These are phyloP conservation scores for Acromyrmex echinatior DNA, from an alignment of 1,140 invertebrate genomes.

Conservation along the genomic window DNA sequence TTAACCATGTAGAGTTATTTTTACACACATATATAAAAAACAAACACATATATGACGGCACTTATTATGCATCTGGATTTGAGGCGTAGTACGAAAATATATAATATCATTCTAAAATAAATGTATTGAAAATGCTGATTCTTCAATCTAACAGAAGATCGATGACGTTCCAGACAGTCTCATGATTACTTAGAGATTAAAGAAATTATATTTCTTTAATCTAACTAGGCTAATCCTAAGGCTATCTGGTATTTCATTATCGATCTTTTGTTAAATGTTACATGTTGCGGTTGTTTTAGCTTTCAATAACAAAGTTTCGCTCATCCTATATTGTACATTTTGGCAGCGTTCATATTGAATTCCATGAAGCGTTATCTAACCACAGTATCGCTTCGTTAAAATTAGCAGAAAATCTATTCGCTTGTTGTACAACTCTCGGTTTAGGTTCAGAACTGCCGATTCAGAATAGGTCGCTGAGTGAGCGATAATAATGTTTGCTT, in stretches of 20 bases:
- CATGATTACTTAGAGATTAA: too few relatives aligned
- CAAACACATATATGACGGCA: too few relatives aligned
- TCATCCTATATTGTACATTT: conserved; percentile 16
- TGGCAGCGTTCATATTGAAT: conserved; percentile 25
- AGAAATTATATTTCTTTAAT: background rate
- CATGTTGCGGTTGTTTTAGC: conserved; percentile 3
- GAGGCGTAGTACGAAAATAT: background rate
- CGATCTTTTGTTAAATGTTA: background rate
- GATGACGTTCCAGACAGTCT: too few relatives aligned
- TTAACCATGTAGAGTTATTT: too few relatives aligned
- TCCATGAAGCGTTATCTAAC: conserved; percentile 41
- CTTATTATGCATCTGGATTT: too few relatives aligned
- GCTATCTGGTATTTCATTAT: background rate
- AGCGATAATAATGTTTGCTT: conserved; percentile 54
- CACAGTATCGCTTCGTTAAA: conserved; percentile 39
- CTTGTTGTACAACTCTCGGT: conserved; percentile 38
- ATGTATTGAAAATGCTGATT: background rate
- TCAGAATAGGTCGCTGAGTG: conserved; percentile 21
- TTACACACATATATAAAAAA: too few relatives aligned
- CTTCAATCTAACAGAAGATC: background rate
- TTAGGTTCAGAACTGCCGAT: conserved; percentile 33
- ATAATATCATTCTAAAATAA: background rate
- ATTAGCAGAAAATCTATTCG: conserved; percentile 50
- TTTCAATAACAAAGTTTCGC: conserved; percentile 29
- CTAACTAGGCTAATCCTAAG: background rate